Base-by-base conservation (phyloP, 2,113 vertebrate species). In the Onychostoma macrolepis region DNA sequence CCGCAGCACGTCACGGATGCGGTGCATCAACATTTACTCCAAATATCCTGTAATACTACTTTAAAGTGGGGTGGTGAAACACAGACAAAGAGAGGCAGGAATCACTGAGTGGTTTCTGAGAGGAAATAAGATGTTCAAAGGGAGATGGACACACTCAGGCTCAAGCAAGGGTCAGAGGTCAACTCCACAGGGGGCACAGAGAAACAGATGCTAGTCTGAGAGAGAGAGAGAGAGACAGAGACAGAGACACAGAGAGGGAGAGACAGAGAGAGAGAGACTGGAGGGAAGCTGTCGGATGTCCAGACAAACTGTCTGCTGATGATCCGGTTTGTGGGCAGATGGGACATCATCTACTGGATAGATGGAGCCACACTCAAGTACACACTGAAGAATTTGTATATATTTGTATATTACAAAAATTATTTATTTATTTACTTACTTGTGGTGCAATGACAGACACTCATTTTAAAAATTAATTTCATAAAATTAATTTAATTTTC, bases 291-390 rank as follows among this genome's bases (percentile, higher is more conserved):
- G 82, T 33, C 69, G 71, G 24, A 56, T 75, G 72, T 82, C 77
- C 77, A 89, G 85, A 83, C 87, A 81, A 33, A 65, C 65, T 80
- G 88, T 89, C 88, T 89, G 75, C 74, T 75, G 45, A 33, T 86
- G 80, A 89, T 83, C 71, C 24, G 71, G 72, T 89, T 74, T 89
- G 75, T 72, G 19, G 69, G 77, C 82, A 69, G 63, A 75, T 83
- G 36, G 50, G 50, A 74, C 71, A 63, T 36, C 71, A 83, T 83
- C 72, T 50, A 72, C 53, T 41, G 36, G 30, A 83, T 78, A 79
- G 75, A 74, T 78, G 84, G 61, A 88, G 83, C 50, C 75, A 80
- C 61, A 28, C 77, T 24, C 7, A 58, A 21, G 21, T 24, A 71
- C 61, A 71, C 75, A 38, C 33, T 38, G 21, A 80, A 45, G 8